Percentiles rank a stretch among this genome's conserved stretches.
Evolutionary conservation across 2,797 vertebrate species (phyloP).

Genomic region (Enteromius paludinosus): DNA sequence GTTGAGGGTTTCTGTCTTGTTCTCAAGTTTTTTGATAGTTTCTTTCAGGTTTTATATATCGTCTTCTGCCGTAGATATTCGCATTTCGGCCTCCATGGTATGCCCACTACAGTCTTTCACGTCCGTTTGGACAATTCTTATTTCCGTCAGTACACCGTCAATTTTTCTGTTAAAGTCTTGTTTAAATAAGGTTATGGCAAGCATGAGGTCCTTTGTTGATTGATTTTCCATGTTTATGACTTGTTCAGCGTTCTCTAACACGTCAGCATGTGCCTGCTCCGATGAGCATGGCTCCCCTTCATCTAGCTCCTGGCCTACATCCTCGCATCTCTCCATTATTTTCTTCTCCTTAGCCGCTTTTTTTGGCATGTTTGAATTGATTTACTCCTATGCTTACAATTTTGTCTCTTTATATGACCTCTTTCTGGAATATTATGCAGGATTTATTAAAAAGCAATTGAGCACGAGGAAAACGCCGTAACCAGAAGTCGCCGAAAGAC

Average conservation of each 20-base stretch:
- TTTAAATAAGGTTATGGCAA: neutral
- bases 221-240: slow-evolving; percentile 4
- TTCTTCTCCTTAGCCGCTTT: too few species aligned
- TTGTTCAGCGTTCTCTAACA: neutral
- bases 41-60: neutral
- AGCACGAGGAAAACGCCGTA: neutral
- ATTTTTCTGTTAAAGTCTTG: neutral
- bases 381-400: too few species aligned
- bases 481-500: too few species aligned
- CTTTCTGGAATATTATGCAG: too few species aligned
- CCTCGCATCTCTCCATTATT: too few species aligned
- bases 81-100: too few species aligned
- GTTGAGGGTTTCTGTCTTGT: neutral
- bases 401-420: too few species aligned
- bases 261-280: too few species aligned
- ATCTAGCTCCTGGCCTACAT: too few species aligned
- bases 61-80: slow-evolving; percentile 14
- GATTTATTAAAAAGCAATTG: neutral
- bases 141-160: neutral
- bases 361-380: too few species aligned
- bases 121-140: neutral
- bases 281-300: too few species aligned
- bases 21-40: neutral
- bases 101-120: neutral
- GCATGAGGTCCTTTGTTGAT: slow-evolving; percentile 3